Base-by-base conservation (phyloP, 2,797 vertebrate species). In the Benthosema pterotum region DNA sequence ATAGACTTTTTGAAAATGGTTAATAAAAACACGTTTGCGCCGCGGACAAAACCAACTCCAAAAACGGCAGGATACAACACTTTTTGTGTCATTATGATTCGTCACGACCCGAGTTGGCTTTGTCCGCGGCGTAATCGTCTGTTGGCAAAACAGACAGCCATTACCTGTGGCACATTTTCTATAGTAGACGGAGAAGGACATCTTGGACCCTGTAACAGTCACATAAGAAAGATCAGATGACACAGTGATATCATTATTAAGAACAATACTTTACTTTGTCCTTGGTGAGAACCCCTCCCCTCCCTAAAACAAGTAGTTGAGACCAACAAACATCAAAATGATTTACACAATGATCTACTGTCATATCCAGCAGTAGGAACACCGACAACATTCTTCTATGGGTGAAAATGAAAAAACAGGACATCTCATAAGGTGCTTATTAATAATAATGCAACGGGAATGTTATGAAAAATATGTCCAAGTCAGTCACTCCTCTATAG, bases 361-460 rank as follows among this genome's bases (percentile, higher is more conserved):
- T 82, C 68, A 81, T 78, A 65, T 68, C 74, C 84, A 87, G 80
- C 83, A 84, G 77, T 69, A 77, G 56, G 68, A 75, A 72, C 77
- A 48, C 54, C 56, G 55, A 83, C 74, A 0, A 75, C 70, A 63
- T 22, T 65, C 57, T 22, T 65, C 57, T 82, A 87, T 66, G 68
- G 54, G 48, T 60, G 60, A 59, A 74, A 84, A 80, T 49, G 25
- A 72, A 69, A n/a, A 60, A 51, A 57, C 62, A 38, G 62, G 79
- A 85, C 77, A 73, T 83, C 69, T 87, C 75, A 70, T 90, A 92
- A 90, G 89, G 88, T 92, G 92, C 87, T 89, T 83, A 12, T 6
- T 82, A 81, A 89, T 78, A 85, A n/a, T n/a, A n/a, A n/a, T 63
- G 65, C 47, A 72, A 79, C 66, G 50, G 88, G 85, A 92, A 92